Percentiles rank a stretch among this genome's conserved stretches.
Conservation (phyloP, 2,888 invertebrate genomes). For the Mycalesis mineus region DNA sequence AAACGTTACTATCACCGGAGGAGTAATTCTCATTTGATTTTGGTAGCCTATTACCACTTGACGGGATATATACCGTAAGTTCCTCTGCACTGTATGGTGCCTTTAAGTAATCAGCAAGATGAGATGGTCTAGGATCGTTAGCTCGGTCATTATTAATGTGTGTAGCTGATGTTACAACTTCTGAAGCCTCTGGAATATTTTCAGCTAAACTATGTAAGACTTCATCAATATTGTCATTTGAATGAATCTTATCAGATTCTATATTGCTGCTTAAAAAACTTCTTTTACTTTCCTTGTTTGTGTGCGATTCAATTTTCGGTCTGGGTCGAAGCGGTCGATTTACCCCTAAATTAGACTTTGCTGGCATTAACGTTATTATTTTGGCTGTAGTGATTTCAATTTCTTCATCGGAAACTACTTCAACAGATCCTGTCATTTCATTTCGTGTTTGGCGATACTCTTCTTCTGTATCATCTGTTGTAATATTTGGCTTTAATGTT, state of each 20-base stretch:
- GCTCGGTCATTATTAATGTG: slow-evolving; percentile 36
- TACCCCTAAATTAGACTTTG: slow-evolving; percentile 87
- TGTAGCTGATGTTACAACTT: slow-evolving; percentile 39
- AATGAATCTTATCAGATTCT: slow-evolving; percentile 40
- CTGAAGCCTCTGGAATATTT: slow-evolving; percentile 40
- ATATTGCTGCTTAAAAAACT: slow-evolving; percentile 53
- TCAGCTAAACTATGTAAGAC: slow-evolving; percentile 41
- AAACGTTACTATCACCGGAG: slow-evolving; percentile 22
- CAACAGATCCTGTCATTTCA: slow-evolving; percentile 65
- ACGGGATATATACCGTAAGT: slow-evolving; percentile 10
- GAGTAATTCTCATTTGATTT: slow-evolving; percentile 55
- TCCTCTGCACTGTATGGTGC: slow-evolving; percentile 21
- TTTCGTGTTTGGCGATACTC: slow-evolving; percentile 49
- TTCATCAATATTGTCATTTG: slow-evolving; percentile 47
- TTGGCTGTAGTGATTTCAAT: slow-evolving; percentile 59
- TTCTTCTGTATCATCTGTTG: slow-evolving; percentile 36
- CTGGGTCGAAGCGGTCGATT: slow-evolving; percentile 83
- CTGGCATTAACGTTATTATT: slow-evolving; percentile 83
- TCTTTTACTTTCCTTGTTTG: slow-evolving; percentile 51
- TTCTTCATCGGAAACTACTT: slow-evolving; percentile 67
- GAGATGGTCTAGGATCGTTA: slow-evolving; percentile 36
- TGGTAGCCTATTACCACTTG: slow-evolving; percentile 54
- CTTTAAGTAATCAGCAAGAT: slow-evolving; percentile 43
- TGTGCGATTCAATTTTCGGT: slow-evolving; percentile 66
- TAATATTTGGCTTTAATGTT: slow-evolving; percentile 30